Evolutionary conservation across 2,113 vertebrate genomes (phyloP).

Genomic region (Cynocephalus volans): DNA sequence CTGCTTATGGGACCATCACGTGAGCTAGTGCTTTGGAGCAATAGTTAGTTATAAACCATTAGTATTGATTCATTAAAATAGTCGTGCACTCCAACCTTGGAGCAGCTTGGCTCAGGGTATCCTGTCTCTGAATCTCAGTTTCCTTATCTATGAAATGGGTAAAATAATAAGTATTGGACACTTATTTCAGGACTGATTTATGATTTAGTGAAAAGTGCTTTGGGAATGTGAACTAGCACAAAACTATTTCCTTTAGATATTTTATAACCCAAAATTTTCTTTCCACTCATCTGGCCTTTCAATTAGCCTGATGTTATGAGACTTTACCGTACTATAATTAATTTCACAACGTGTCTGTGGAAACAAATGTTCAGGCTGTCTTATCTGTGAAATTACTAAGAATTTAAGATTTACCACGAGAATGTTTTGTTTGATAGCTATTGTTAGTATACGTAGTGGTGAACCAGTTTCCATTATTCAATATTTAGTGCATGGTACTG

Average conservation of each 20-base stretch:
- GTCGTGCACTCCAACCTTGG: not conserved
- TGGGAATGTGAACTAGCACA: not conserved
- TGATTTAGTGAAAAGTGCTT: not conserved
- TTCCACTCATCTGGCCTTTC: not conserved
- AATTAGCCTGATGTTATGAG: not conserved
- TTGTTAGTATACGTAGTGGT: not conserved
- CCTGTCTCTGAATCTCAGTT: not conserved
- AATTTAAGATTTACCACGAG: constrained; percentile 9
- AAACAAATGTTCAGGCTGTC: constrained; percentile 35
- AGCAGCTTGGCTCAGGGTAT: not conserved
- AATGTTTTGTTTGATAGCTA: not conserved
- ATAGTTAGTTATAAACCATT: not conserved
- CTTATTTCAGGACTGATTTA: not conserved
- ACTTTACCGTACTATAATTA: constrained; percentile 27
- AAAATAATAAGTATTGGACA: not conserved
- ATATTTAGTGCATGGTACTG: not conserved
- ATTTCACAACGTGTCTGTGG: constrained; percentile 5
- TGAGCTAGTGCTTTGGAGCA: not conserved
- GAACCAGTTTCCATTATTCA: not conserved
- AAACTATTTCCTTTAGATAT: not conserved
- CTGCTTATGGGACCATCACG: rapidly evolving
- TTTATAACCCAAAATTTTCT: constrained; percentile 21
- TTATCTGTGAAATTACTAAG: constrained; percentile 51
- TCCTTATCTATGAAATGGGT: not conserved
- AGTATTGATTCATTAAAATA: not conserved